Evolutionary conservation across 2,888 invertebrate genomes (phyloP).

Genomic region (Chorisops tibialis): DNA sequence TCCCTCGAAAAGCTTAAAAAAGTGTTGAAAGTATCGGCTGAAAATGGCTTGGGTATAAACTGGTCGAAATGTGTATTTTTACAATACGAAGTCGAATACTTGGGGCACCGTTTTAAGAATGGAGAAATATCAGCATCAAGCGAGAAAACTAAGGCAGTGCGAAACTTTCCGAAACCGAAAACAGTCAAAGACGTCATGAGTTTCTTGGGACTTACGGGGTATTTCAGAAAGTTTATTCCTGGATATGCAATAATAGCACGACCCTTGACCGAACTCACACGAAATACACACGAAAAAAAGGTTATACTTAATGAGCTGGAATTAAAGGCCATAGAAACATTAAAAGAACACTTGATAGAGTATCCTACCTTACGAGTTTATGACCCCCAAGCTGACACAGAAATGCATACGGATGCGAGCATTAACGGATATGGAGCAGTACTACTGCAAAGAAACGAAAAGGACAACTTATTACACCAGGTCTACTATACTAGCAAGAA

Average conservation of each 20-base stretch:
- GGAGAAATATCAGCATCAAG: background rate
- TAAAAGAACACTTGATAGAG: too few species aligned
- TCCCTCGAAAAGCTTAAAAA: background rate
- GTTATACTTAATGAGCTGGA: background rate
- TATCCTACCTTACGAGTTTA: too few species aligned
- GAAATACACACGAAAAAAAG: too few species aligned
- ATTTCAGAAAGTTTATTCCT: background rate
- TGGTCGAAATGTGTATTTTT: background rate
- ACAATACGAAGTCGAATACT: background rate
- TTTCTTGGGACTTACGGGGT: background rate
- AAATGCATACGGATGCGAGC: too few species aligned
- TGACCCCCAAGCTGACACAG: too few species aligned
- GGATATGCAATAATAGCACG: background rate
- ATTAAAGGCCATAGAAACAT: background rate
- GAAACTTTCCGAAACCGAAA: background rate
- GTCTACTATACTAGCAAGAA: slow-evolving; percentile 22
- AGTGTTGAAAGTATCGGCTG: background rate
- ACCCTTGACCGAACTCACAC: background rate
- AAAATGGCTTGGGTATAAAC: background rate
- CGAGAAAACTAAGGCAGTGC: background rate
- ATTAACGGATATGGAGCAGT: background rate
- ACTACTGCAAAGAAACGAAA: background rate
- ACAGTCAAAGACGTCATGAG: background rate
- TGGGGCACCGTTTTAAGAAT: background rate
- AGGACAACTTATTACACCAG: too few species aligned